A percentile compares a stretch with the other conserved stretches of the same genome.
phyloP scores from a whole-genome alignment of 2,797 vertebrate species.

The Tangara arthus region DNA sequence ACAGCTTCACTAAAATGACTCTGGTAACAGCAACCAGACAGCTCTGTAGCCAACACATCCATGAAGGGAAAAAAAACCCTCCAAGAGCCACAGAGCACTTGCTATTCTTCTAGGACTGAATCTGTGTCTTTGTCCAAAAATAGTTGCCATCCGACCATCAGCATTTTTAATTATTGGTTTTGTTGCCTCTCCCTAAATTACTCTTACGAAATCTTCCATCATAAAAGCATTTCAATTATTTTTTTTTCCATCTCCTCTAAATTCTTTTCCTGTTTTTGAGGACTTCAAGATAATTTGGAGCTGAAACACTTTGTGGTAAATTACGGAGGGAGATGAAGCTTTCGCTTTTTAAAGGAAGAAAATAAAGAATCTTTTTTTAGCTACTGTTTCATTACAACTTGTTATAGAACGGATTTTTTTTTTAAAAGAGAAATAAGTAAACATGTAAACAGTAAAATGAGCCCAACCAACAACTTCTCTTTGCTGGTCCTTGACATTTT shows the following conservation, averaged over 20 bases:
- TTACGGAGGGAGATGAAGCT: neutral
- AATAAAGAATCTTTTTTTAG: neutral
- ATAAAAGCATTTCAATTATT: neutral
- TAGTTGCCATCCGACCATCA: neutral
- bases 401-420: neutral
- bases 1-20: neutral
- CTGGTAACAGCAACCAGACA: neutral
- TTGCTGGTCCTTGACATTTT: neutral
- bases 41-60: neutral
- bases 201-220: neutral
- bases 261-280: neutral
- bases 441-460: neutral
- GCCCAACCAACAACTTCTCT: neutral
- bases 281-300: neutral
- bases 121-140: neutral
- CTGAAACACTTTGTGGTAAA: neutral
- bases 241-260: neutral
- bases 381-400: neutral
- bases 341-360: neutral
- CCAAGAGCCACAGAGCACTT: neutral
- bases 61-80: rapidly evolving
- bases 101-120: neutral
- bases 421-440: neutral
- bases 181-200: neutral
- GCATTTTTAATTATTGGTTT: neutral